Conservation (phyloP, 2,113 vertebrate species). For the Larimichthys polyactis region DNA sequence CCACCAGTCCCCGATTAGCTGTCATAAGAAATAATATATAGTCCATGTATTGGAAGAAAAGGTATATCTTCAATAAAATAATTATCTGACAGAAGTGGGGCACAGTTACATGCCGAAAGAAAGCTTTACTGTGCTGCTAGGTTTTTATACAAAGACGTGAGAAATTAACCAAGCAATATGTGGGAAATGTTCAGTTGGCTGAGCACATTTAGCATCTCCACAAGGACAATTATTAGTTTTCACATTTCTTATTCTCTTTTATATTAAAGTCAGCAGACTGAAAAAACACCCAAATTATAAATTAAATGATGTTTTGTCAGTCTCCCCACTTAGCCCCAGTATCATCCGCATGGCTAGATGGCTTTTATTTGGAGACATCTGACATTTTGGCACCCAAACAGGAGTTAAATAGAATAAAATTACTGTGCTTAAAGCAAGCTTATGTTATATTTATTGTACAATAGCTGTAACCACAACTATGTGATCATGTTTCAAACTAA, state of each 20-base stretch:
- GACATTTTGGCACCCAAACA: constrained; percentile 6
- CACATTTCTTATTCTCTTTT: not conserved
- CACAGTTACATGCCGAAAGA: constrained; percentile 34
- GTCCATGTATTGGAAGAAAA: constrained; percentile 20
- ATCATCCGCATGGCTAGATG: not conserved
- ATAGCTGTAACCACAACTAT: not conserved
- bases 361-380: not conserved
- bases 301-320: not conserved
- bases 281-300: not conserved
- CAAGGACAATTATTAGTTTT: constrained; percentile 5
- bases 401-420: not conserved
- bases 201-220: not conserved
- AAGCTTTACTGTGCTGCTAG: constrained; percentile 1
- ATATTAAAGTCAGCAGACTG: not conserved
- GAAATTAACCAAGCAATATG: constrained; percentile 17
- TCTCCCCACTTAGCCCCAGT: not conserved
- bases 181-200: not conserved
- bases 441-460: not conserved
- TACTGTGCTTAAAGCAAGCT: not conserved
- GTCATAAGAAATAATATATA: constrained; percentile 51
- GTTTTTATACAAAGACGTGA: not conserved
- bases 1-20: constrained; percentile 59
- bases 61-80: constrained; percentile 45
- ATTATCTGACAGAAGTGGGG: constrained; percentile 74
- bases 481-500: not conserved